Evolutionary conservation across 92 coral and sea anemone genomes (phyloP), one percentile per base, ranked within the genome.

Genomic region (Palythoa heliodiscus): DNA sequence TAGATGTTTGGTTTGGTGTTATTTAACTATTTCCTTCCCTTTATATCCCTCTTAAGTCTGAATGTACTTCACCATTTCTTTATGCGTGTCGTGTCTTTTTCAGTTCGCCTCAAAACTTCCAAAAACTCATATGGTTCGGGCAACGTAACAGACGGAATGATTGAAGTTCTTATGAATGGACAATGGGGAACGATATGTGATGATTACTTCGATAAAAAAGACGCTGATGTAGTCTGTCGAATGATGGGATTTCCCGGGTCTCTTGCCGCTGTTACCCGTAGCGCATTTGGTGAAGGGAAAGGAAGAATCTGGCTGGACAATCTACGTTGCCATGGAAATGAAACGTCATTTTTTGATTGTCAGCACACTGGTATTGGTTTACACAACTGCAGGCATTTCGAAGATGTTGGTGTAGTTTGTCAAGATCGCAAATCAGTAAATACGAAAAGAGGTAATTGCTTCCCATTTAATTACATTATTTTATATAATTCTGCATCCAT

Each of bases 171-270:
- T 52, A 19, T 55, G 43, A 76, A 76, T 54, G 81, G 81, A 53
- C 43, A 76, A 29, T 76, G 81, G 81, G 81, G 81, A 12, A 76
- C 81, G 22, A 35, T 76, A 52, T 76, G 81, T 16, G 81, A 76
- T 53, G 81, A 76, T 76, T 11, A 22, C 22, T 76, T 76, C 68
- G 81, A 76, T 17, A 54, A 47, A 40, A 54, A 54, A 5, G 81
- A 52, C 22, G 81, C 67, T 25, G 39, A 76, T 76, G 67, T 76
- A 8, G 15, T 76, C 47, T 76, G 81, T n/a, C 67, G 81, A 1
- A 76, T 29, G 39, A 25, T 76, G 68, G 81, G 81, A 2, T 76
- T 76, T 29, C 81, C 68, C 0, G 47, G 81, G 54, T 40, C 81
- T 29, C 19, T 54, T 11, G 39, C 39, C 11, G 67, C 13, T 7